Percentiles rank a stretch among this genome's conserved stretches.
phyloP scores from a whole-genome alignment of 2,113 vertebrate species.

The Cricetomys ansorgei region DNA sequence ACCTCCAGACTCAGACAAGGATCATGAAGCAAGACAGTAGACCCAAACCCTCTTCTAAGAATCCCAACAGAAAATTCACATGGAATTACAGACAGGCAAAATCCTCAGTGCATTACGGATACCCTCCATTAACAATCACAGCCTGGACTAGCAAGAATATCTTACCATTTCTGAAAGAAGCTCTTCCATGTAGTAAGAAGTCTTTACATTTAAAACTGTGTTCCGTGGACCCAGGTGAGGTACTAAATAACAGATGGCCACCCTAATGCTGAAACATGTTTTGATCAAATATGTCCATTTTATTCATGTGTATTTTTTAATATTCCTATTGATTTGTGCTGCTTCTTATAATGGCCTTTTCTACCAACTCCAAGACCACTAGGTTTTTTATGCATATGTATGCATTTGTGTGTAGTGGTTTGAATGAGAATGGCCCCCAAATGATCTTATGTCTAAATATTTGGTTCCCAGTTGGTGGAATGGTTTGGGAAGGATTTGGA shows the following conservation, averaged over 20 bases:
- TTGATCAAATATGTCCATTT: not conserved
- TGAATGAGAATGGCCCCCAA: not conserved
- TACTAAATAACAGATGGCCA: accelerated
- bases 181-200: not conserved
- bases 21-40: accelerated
- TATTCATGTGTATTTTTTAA: accelerated
- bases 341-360: accelerated
- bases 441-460: not conserved
- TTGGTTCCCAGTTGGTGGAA: not conserved
- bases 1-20: too few relatives aligned
- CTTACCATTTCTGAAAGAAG: accelerated
- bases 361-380: not conserved
- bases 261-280: accelerated
- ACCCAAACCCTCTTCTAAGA: accelerated
- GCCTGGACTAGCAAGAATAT: accelerated
- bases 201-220: not conserved
- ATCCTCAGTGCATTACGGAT: accelerated
- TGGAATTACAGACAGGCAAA: accelerated
- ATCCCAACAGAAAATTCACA: accelerated
- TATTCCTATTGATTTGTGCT: accelerated
- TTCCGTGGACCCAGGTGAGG: not conserved
- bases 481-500: not conserved
- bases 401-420: not conserved
- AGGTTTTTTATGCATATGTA: not conserved
- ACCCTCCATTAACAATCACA: accelerated